These are phyloP conservation scores for Mechanitis mazaeus DNA, from an alignment of 2,888 invertebrate species.

Conservation along the genomic window DNA sequence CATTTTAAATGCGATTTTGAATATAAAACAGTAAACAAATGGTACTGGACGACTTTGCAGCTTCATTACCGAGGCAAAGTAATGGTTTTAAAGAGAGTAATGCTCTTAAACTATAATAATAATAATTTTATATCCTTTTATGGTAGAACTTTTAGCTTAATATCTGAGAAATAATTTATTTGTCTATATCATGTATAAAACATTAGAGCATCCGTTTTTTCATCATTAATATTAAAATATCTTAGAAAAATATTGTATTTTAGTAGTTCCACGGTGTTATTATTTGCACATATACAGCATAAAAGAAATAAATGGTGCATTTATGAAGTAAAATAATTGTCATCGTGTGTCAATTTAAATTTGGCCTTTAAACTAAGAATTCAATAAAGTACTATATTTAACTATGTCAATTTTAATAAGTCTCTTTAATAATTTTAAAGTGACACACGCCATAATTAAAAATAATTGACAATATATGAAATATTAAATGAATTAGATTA, in stretches of 20 bases:
- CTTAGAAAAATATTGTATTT: neutral
- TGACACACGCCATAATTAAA: slow-evolving; percentile 3
- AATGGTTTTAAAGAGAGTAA: neutral
- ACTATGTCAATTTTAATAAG: neutral
- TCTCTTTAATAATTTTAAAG: neutral
- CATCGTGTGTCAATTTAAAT: no score
- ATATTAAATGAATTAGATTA: slow-evolving; percentile 19
- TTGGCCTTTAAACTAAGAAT: no score
- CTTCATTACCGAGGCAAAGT: neutral
- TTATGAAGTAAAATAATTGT: no score
- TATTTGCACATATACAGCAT: no score
- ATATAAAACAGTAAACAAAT: no score
- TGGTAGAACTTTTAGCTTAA: neutral
- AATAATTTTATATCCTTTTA: slow-evolving; percentile 4
- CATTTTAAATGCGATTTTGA: no score
- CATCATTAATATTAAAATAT: no score
- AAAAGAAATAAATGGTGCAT: no score
- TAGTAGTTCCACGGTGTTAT: no score
- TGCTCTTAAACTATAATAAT: neutral
- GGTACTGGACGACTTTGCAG: neutral
- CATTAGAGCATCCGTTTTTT: neutral
- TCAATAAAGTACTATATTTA: no score
- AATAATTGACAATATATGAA: slow-evolving; percentile 13
- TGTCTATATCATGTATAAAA: neutral
- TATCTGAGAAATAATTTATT: neutral